Evolutionary conservation across 1,140 invertebrate species (phyloP), one percentile per base, ranked within the genome.

Genomic region (Saccostrea cuccullata): DNA sequence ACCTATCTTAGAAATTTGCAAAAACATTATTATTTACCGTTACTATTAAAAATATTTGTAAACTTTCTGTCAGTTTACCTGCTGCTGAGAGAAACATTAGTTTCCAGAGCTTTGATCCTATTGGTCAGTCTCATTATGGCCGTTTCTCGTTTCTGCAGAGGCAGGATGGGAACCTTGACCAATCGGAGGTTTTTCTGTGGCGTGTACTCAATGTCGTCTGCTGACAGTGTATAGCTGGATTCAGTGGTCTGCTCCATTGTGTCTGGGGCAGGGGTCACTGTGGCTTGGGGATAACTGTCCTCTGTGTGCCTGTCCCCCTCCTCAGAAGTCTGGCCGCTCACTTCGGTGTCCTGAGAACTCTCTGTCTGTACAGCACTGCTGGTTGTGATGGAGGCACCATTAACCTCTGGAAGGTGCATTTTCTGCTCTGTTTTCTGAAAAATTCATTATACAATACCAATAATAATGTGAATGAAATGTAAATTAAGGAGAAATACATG

Each of bases 111-210:
- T 96, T 99, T 99, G 47, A 99, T 98, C 92, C 98, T 97, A 95
- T 99, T 99, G 58, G 97, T 98, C 40, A 99, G 95, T 90, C 98
- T 96, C 91, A 99, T 96, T 94, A 99, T 99, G 36, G 99, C 98
- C 5, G 98, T 98, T 95, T 99, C 98, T 91, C 99, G 98, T 91
- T 98, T 97, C n/a, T 90, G 90, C 3, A 87, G 73, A 36, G 92
- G 87, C 11, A 91, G 60, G 9, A 92, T 15, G 0, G 91, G 91
- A 40, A 93, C 89, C 55, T 87, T 89, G 11, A 92, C 85, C 67
- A 92, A 58, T 23, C 90, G 87, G 0, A 91, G 77, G 26, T 89
- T 58, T 82, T 85, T 77, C 23, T 85, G 84, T 64, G 84, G 84
- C 2, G 60, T 40, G 15, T 77, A 77, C 26, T 30, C 70, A 77